Conservation (phyloP, 2,113 vertebrate genomes). For the Opisthocomus hoazin region DNA sequence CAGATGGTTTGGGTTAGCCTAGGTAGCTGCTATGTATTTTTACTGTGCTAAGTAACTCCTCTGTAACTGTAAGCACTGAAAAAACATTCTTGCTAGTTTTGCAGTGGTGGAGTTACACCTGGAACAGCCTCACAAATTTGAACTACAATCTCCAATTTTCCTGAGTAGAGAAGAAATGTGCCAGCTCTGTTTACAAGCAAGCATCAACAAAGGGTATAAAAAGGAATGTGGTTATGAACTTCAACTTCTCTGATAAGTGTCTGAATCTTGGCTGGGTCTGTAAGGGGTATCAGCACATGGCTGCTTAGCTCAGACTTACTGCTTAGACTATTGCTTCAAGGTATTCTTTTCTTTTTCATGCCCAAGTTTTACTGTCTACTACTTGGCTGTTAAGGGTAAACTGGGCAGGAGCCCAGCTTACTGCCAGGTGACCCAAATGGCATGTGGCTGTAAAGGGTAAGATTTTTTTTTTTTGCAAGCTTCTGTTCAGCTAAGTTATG, state of each 20-base stretch:
- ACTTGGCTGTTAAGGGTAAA: not conserved
- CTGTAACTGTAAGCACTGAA: fast-evolving
- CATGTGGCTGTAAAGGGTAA: not conserved
- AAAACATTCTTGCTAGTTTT: not conserved
- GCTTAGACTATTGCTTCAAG: not conserved
- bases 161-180: not conserved
- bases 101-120: not conserved
- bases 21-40: not conserved
- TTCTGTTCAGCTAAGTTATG: not conserved
- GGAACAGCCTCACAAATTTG: not conserved
- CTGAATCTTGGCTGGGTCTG: not conserved
- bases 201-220: not conserved
- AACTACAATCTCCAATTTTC: not conserved
- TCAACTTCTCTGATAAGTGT: not conserved
- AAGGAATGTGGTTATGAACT: not conserved
- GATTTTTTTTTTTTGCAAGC: not conserved
- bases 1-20: not conserved
- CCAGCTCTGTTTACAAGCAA: not conserved
- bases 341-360: not conserved
- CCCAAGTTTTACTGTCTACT: not conserved
- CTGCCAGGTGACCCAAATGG: not conserved
- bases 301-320: not conserved
- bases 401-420: not conserved
- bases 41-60: not conserved
- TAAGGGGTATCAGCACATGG: too few species aligned